Evolutionary conservation across 1,140 invertebrate genomes (phyloP), one percentile per base, ranked within the genome.

Genomic region (Sinonovacula constricta): DNA sequence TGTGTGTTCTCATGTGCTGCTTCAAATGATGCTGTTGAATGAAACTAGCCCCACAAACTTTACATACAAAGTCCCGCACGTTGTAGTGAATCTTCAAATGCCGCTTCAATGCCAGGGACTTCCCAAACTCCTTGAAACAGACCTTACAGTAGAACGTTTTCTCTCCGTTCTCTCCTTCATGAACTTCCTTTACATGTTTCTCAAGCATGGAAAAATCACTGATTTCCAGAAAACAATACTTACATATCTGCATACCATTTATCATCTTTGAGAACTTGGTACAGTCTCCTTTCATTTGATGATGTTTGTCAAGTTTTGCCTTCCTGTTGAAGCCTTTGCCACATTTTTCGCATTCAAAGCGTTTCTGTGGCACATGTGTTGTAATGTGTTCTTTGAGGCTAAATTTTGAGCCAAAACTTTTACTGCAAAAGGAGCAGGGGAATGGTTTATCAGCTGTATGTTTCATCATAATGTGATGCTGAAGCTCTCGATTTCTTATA

Each of bases 401-500:
- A 3, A 33, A 34, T 39, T 24, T 24, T 12, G 56, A 62, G 18
- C 54, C 36, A 62, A 81, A 76, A 60, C 36, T 69, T 59, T 81
- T 69, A 1, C 36, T 60, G 54, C 77, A 80, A 12, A 57, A 26
- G 24, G 51, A 66, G 45, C 77, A 80, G 12, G 39, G 53, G 28
- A 71, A 68, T 2, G 68, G 77, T n/a, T 51, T 51, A 51, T 74
- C 77, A 5, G 53, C 74, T n/a, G 70, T 49, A 45, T 76, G 72
- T 57, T 28, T 56, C 34, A 63, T 57, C 31, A 45, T 15, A 70
- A 82, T 65, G 63, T 86, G 85, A 89, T 96, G 97, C 86, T 96
- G 95, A n/a, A 97, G 91, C 90, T 97, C 95, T 87, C 96, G 95
- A 90, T 95, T 96, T 3, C 95, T 96, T 84, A 96, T 95, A 88